These are phyloP conservation scores for Trachelus tabidus DNA, from an alignment of 2,888 invertebrate species.

Conservation along the genomic window DNA sequence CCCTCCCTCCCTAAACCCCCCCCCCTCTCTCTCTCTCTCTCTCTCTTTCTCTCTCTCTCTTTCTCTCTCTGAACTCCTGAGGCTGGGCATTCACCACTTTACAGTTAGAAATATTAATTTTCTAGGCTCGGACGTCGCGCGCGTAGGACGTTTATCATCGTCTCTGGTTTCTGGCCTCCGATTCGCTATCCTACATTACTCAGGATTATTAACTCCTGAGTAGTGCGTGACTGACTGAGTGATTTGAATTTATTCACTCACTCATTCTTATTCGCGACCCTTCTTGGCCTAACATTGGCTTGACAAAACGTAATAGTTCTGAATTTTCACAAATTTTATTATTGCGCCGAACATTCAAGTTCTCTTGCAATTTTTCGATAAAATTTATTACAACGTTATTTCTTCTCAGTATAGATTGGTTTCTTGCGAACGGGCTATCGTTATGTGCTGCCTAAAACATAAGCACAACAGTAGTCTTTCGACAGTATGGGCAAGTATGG, in stretches of 20 bases:
- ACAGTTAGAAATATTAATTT: slow-evolving; percentile 55
- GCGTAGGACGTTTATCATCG: slow-evolving; percentile 45
- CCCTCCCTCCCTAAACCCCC: too few relatives aligned
- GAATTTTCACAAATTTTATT: too few relatives aligned
- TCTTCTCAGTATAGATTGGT: too few relatives aligned
- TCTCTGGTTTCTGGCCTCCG: slow-evolving; percentile 40
- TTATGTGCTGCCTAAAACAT: too few relatives aligned
- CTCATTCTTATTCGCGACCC: slow-evolving; percentile 11
- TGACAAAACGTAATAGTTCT: too few relatives aligned
- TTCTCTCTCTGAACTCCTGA: background rate
- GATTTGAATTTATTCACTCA: slow-evolving; percentile 50
- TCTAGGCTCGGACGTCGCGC: slow-evolving; percentile 31
- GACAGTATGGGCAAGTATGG: too few relatives aligned
- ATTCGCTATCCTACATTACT: slow-evolving; percentile 49
- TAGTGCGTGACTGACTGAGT: slow-evolving; percentile 54
- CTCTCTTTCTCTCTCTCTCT: background rate
- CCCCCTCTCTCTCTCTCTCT: background rate
- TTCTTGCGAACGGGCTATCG: too few relatives aligned
- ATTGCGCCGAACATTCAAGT: too few relatives aligned
- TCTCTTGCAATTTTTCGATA: too few relatives aligned
- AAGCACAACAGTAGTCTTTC: too few relatives aligned
- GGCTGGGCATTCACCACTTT: slow-evolving; percentile 35
- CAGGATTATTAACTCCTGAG: slow-evolving; percentile 57
- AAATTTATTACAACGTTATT: too few relatives aligned
- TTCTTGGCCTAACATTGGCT: too few relatives aligned